Percentiles rank a stretch among this genome's conserved stretches.
These are phyloP conservation scores for Nothocercus julius DNA, from an alignment of 2,113 vertebrate genomes.

Conservation along the genomic window DNA sequence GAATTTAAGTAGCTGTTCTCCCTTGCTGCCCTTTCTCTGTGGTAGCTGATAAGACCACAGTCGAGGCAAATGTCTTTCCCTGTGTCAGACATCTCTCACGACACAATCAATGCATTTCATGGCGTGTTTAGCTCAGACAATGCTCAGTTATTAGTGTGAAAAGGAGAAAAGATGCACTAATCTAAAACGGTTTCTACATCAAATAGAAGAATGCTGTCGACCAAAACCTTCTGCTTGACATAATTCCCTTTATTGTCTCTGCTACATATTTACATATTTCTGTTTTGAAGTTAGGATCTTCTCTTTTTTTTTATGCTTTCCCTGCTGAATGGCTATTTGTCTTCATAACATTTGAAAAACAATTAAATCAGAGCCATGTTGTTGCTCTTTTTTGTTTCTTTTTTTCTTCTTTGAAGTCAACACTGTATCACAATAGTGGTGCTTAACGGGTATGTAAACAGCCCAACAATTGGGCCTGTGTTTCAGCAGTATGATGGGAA, in stretches of 20 bases:
- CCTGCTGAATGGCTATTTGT: conserved; percentile 4
- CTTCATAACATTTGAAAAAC: not conserved
- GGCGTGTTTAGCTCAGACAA: conserved; percentile 36
- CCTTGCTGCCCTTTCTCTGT: not conserved
- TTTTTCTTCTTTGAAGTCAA: not conserved
- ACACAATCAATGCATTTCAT: conserved; percentile 29
- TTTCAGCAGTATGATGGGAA: not conserved
- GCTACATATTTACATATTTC: fast-evolving
- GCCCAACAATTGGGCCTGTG: not conserved
- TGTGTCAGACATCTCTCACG: not conserved
- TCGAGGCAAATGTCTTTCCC: conserved; percentile 5
- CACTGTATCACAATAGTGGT: not conserved
- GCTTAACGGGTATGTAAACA: not conserved
- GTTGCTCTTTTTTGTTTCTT: not conserved
- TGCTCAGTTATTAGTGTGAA: conserved; percentile 31
- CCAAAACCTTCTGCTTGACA: not conserved
- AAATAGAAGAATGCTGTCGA: not conserved
- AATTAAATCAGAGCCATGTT: not conserved
- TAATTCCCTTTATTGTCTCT: not conserved
- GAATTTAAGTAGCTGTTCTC: conserved; percentile 21
- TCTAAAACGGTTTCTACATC: not conserved
- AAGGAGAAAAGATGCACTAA: not conserved
- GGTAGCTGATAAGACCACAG: not conserved
- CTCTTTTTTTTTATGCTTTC: not conserved
- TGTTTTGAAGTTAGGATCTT: not conserved